These are phyloP conservation scores for Sander lucioperca DNA, from an alignment of 2,113 vertebrate species.

Conservation along the genomic window DNA sequence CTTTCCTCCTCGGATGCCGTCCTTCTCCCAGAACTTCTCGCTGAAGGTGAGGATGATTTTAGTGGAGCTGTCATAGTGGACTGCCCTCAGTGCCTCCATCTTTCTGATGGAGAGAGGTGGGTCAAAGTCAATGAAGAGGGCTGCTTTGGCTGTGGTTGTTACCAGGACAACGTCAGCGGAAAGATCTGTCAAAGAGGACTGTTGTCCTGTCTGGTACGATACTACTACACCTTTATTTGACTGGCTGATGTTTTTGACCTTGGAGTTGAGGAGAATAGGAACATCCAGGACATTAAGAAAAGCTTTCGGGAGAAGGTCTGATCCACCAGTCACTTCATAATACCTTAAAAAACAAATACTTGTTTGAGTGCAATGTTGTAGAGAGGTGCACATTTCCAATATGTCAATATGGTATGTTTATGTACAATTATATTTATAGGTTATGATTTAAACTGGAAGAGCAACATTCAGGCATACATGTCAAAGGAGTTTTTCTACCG, in stretches of 20 bases:
- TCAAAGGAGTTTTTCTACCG: too few relatives aligned
- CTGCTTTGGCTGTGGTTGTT: too few relatives aligned
- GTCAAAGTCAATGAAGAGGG: conserved; percentile 78
- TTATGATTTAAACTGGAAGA: background rate
- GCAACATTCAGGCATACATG: background rate
- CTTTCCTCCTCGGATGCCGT: conserved; percentile 67
- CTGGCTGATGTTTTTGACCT: conserved; percentile 37
- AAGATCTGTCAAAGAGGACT: too few relatives aligned
- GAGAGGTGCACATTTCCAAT: background rate
- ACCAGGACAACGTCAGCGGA: too few relatives aligned
- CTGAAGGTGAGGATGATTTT: conserved; percentile 85
- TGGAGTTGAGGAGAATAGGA: conserved; percentile 65
- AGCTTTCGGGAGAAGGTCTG: conserved; percentile 54
- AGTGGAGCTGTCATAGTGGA: conserved; percentile 82
- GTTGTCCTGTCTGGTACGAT: background rate
- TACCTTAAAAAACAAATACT: too few relatives aligned
- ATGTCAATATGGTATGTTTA: background rate
- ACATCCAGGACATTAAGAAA: conserved; percentile 63
- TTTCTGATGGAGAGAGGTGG: conserved; percentile 76
- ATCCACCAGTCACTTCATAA: too few relatives aligned
- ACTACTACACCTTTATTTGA: conserved; percentile 25
- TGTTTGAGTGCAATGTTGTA: too few relatives aligned
- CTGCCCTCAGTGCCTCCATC: conserved; percentile 71
- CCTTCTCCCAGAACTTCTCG: conserved; percentile 82
- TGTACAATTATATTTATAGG: background rate